Evolutionary conservation across 2,113 vertebrate genomes (phyloP).

Genomic region (Tenrec ecaudatus): DNA sequence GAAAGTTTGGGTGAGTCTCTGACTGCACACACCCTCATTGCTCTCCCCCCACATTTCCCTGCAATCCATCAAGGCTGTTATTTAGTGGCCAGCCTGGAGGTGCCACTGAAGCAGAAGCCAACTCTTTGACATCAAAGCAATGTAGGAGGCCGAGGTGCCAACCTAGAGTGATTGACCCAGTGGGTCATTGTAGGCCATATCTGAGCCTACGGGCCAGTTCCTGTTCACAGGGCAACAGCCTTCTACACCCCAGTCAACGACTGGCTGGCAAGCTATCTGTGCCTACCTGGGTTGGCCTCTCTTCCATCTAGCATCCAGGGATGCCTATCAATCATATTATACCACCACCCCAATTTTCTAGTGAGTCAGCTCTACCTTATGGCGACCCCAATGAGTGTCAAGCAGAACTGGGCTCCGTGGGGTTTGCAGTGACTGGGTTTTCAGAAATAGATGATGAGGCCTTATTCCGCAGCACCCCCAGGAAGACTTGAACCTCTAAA

Average conservation of each 20-base stretch:
- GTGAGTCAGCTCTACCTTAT: background rate
- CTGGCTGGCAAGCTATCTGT: background rate
- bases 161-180: background rate
- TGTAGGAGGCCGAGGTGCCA: conserved; percentile 19
- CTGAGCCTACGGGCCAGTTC: background rate
- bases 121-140: conserved; percentile 35
- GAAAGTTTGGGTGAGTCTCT: conserved; percentile 71
- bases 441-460: background rate
- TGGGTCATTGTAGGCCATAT: background rate
- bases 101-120: conserved; percentile 28
- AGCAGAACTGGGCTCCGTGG: background rate
- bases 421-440: background rate
- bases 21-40: conserved; percentile 35
- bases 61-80: conserved; percentile 48
- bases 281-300: background rate
- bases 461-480: background rate
- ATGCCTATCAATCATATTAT: background rate
- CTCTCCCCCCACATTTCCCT: background rate
- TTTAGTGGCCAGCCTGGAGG: conserved; percentile 28
- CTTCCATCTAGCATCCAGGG: background rate
- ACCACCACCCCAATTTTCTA: background rate
- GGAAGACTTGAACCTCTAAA: background rate
- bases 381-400: background rate
- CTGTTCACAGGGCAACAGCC: background rate
- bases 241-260: background rate